Percentiles rank a stretch among this genome's conserved stretches.
These are phyloP conservation scores for Argyra leucocephala DNA, from an alignment of 2,888 invertebrate genomes.

Conservation along the genomic window DNA sequence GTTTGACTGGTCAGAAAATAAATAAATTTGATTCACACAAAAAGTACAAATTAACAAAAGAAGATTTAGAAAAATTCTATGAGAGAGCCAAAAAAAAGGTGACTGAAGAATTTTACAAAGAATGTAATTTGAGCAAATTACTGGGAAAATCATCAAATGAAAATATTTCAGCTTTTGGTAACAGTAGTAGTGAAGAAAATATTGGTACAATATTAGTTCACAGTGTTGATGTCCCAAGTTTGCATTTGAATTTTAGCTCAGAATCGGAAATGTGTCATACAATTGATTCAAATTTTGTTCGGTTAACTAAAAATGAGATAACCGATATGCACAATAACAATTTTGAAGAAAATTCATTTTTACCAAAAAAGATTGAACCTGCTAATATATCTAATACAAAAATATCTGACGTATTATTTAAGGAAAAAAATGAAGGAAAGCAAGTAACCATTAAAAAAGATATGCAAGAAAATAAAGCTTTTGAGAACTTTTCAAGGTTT, in stretches of 20 bases:
- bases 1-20: slow-evolving; percentile 40
- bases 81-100: slow-evolving; percentile 40
- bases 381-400: no score
- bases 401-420: no score
- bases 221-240: slow-evolving; percentile 26
- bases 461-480: no score
- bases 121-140: not conserved
- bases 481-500: no score
- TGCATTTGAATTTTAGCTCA: slow-evolving; percentile 32
- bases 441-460: no score
- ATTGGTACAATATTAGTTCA: not conserved
- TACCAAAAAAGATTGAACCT: no score
- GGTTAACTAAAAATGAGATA: no score
- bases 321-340: no score
- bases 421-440: no score
- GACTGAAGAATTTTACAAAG: not conserved
- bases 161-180: not conserved
- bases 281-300: no score
- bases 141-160: not conserved
- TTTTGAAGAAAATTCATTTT: no score
- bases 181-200: slow-evolving; percentile 4
- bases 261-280: slow-evolving; percentile 23
- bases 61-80: slow-evolving; percentile 41
- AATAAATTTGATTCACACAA: slow-evolving; percentile 38
- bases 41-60: slow-evolving; percentile 41